Conservation (phyloP, 1,140 invertebrate species). For the Platyscapa corneri region DNA sequence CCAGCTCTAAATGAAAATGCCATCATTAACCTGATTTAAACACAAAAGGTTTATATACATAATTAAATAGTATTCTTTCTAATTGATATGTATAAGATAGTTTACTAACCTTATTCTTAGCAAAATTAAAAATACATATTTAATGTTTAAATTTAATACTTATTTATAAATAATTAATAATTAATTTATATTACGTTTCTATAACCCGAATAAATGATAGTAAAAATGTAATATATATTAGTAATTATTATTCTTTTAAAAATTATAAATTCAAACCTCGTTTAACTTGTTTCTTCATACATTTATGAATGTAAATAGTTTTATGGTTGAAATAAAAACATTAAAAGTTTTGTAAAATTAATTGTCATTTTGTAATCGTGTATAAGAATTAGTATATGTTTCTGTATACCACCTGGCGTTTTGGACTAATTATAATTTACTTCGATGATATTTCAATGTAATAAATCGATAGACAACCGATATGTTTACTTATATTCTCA, state of each 20-base stretch:
- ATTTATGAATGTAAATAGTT: not conserved
- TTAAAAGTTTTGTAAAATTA: not conserved
- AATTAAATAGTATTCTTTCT: not conserved
- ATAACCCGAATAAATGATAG: too few relatives aligned
- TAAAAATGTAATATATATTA: too few relatives aligned
- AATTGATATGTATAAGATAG: not conserved
- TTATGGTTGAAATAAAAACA: not conserved
- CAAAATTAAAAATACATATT: not conserved
- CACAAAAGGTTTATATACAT: not conserved
- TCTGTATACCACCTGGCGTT: not conserved
- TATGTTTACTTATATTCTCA: too few relatives aligned
- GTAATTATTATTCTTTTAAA: not conserved
- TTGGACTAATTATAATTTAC: conserved; percentile 11
- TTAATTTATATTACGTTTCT: too few relatives aligned
- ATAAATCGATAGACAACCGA: conserved; percentile 37
- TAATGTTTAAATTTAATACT: not conserved
- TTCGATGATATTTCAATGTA: not conserved
- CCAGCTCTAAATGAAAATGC: conserved; percentile 75
- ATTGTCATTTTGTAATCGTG: not conserved
- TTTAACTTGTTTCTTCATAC: not conserved
- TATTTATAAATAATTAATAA: too few relatives aligned
- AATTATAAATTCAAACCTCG: not conserved
- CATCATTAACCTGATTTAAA: conserved; percentile 55
- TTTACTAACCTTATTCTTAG: not conserved
- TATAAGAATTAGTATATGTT: not conserved